Evolutionary conservation across 2,888 invertebrate genomes (phyloP), one percentile per base, ranked within the genome.

Genomic region (Idaea aversata): DNA sequence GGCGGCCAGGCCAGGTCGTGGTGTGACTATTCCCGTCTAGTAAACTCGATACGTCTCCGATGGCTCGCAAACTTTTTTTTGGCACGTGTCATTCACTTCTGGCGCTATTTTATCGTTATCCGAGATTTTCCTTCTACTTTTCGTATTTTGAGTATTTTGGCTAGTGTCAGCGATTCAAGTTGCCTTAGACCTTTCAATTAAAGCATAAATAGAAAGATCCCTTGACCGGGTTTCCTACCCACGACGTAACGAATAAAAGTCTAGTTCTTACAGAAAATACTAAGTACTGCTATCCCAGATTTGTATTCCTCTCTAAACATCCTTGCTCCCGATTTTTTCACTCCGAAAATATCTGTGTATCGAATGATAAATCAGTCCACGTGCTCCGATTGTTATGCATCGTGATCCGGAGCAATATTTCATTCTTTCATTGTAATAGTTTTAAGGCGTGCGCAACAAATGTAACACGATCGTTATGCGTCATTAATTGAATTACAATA

Each of bases 1-100:
- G 85, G 77, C 78, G 81, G 92, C 92, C 92, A 92, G 90, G 92
- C 91, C 92, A 88, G 92, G 91, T 77, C 81, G 82, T 80, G 87
- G 85, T 86, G 89, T 79, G 91, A 90, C 92, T 93, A 93, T 93
- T 93, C 92, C 92, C 91, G 92, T 91, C 92, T 90, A 84, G 85
- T 86, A 80, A 79, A 79, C 86, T 84, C 83, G 86, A 85, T 83
- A 82, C 81, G 83, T 85, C 84, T 85, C 86, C 83, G 82, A 86
- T 85, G 81, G 84, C 80, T 82, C 77, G 80, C 83, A 76, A 82
- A 83, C 81, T 80, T 84, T 81, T 82, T 83, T 84, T 84, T 82
- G 84, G 84, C 88, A 82, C 82, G 75, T 86, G 83, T 83, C 87
- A 85, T 84, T 86, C 82, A 84, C 78, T 83, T 84, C 81, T 80